These are phyloP conservation scores for Cisticola juncidis DNA, from an alignment of 2,113 vertebrate genomes.

Conservation along the genomic window DNA sequence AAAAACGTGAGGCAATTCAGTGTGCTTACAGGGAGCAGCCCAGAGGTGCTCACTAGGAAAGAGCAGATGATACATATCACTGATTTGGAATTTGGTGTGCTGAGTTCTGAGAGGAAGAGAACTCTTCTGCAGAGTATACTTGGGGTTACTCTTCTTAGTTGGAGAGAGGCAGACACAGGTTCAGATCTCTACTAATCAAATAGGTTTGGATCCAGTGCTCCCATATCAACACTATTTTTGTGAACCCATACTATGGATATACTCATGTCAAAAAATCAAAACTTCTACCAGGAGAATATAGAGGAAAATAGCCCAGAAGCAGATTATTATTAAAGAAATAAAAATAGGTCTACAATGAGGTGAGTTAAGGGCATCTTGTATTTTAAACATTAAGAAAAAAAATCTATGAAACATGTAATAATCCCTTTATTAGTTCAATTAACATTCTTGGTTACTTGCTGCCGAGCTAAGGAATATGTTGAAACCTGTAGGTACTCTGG, in stretches of 20 bases:
- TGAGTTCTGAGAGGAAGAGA: not conserved
- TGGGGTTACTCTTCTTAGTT: not conserved
- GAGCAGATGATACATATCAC: not conserved
- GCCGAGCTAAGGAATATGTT: not conserved
- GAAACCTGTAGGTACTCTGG: not conserved
- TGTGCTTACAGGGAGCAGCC: not conserved
- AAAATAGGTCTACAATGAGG: rapidly evolving
- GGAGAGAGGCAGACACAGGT: not conserved
- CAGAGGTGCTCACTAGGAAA: not conserved
- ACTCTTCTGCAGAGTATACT: not conserved
- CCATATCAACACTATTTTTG: not conserved
- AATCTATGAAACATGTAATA: not conserved
- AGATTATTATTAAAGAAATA: not conserved
- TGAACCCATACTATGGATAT: not conserved
- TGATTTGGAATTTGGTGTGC: not conserved
- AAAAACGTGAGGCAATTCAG: not conserved
- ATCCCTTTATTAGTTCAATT: not conserved
- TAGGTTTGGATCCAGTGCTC: not conserved
- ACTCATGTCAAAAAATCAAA: not conserved
- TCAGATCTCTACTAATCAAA: not conserved
- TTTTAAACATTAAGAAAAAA: not conserved
- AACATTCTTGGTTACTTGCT: slow-evolving; percentile 21
- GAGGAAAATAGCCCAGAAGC: not conserved
- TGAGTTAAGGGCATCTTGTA: not conserved
- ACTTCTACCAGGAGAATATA: not conserved